phyloP scores from a whole-genome alignment of 2,888 invertebrate species.

The Carpatolechia fugitivella region DNA sequence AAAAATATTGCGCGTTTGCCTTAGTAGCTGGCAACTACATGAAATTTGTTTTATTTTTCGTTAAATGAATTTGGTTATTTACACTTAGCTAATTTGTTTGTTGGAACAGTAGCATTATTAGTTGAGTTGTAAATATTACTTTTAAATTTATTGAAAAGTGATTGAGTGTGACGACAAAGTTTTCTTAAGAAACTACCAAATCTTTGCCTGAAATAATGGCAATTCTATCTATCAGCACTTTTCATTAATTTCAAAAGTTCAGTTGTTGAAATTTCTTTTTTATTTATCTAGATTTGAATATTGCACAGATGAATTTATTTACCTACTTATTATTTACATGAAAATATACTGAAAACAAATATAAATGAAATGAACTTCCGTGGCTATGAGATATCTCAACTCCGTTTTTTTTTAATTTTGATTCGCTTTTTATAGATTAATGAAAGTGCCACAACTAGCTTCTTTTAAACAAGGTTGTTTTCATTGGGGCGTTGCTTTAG shows the following conservation, averaged over 20 bases:
- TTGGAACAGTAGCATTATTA: conserved; percentile 12
- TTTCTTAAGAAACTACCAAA: neutral
- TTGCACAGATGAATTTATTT: conserved; percentile 58
- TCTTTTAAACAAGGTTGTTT: conserved; percentile 42
- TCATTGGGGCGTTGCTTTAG: conserved; percentile 49
- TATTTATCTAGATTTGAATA: conserved; percentile 54
- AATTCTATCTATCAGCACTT: neutral
- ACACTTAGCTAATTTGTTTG: conserved; percentile 1
- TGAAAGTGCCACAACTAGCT: conserved; percentile 49
- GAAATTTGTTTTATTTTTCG: neutral
- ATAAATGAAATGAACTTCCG: conserved; percentile 35
- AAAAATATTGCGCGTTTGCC: neutral
- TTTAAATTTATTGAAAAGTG: neutral
- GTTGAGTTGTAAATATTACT: neutral
- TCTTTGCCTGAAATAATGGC: neutral
- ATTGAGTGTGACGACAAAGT: neutral
- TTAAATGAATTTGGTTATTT: conserved; percentile 2
- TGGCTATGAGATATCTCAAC: conserved; percentile 47
- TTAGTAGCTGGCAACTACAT: neutral
- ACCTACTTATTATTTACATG: conserved; percentile 45
- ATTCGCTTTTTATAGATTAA: conserved; percentile 16
- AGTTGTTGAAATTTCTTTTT: conserved; percentile 22
- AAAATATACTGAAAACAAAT: conserved; percentile 27
- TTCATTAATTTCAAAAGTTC: conserved; percentile 1
- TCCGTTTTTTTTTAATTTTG: conserved; percentile 24